A percentile compares a stretch with the other conserved stretches of the same genome.
Conservation (phyloP, 1,140 invertebrate genomes). For the Caenorhabditis tropicalis region DNA sequence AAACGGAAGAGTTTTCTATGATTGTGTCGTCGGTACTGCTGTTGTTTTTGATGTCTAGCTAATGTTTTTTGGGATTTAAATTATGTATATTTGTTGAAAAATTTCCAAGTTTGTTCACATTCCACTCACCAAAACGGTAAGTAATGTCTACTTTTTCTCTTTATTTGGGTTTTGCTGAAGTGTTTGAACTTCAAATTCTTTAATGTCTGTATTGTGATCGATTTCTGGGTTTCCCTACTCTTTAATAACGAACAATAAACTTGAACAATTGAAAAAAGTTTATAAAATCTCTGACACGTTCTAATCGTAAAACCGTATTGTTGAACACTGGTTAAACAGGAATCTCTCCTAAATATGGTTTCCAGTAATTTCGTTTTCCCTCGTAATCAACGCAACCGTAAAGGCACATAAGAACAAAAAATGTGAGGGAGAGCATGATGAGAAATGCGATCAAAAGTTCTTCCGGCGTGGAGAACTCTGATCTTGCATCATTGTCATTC, state of each 20-base stretch:
- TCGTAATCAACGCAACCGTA: neutral
- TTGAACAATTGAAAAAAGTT: too few relatives aligned
- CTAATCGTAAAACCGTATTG: too few relatives aligned
- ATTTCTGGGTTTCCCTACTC: too few relatives aligned
- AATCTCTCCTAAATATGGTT: neutral
- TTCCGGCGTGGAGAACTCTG: neutral
- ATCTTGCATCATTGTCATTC: neutral
- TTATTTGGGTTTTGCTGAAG: too few relatives aligned
- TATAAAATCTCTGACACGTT: too few relatives aligned
- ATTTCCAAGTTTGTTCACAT: neutral
- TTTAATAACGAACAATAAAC: too few relatives aligned
- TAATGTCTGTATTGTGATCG: too few relatives aligned
- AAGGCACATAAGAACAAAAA: neutral
- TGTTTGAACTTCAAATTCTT: too few relatives aligned
- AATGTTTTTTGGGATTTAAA: neutral
- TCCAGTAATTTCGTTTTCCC: neutral
- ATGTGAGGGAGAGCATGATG: neutral
- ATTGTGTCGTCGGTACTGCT: neutral
- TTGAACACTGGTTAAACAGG: neutral
- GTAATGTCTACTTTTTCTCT: too few relatives aligned
- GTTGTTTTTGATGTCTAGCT: neutral
- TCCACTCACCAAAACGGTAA: too few relatives aligned
- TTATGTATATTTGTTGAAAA: neutral
- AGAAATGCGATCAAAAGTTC: neutral
- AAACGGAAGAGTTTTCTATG: slow-evolving; percentile 12